These are phyloP conservation scores for Pipa parva DNA, from an alignment of 2,113 vertebrate species.

Conservation along the genomic window DNA sequence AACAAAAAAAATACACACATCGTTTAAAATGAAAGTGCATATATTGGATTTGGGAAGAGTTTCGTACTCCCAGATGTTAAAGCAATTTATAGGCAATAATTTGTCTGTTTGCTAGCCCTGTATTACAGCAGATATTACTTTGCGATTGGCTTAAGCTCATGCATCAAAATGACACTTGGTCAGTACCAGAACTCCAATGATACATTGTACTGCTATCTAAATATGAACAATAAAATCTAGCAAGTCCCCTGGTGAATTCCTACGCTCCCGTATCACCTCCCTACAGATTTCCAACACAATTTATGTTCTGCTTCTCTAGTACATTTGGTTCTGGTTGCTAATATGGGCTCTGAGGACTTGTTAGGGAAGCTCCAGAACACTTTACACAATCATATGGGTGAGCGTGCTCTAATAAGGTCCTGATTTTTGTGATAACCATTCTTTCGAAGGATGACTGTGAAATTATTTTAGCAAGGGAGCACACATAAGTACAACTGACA, in stretches of 20 bases:
- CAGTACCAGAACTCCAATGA: conserved; percentile 70
- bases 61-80: not conserved
- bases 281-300: conserved; percentile 53
- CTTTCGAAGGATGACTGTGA: conserved; percentile 3
- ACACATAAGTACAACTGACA: not conserved
- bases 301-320: conserved; percentile 31
- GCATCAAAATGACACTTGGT: conserved; percentile 67
- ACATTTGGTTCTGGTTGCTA: conserved; percentile 25
- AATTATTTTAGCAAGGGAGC: not conserved
- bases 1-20: conserved; percentile 12
- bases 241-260: conserved; percentile 54
- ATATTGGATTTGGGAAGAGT: not conserved
- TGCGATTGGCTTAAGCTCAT: conserved; percentile 58
- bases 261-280: conserved; percentile 57
- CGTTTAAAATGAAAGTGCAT: conserved; percentile 8
- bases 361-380: conserved; percentile 12
- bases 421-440: conserved; percentile 45
- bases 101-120: conserved; percentile 41
- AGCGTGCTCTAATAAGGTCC: conserved; percentile 49
- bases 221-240: conserved; percentile 62
- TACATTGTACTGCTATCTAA: conserved; percentile 73
- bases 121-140: conserved; percentile 61
- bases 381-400: conserved; percentile 44
- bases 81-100: conserved; percentile 23
- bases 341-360: conserved; percentile 24